phyloP scores from a whole-genome alignment of 2,888 invertebrate genomes.

The Tethea ocularis region DNA sequence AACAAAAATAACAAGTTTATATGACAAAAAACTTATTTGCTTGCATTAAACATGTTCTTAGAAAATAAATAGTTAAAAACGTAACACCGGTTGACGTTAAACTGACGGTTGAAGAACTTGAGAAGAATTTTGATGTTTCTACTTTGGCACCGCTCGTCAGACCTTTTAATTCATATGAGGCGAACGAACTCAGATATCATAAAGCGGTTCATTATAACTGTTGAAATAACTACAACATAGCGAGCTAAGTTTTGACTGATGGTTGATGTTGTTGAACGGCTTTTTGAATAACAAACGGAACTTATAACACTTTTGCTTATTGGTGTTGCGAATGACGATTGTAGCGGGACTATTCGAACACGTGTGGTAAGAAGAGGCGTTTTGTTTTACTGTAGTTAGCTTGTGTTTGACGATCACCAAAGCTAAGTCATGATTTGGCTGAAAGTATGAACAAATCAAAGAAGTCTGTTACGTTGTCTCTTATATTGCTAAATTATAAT shows the following conservation, averaged over 20 bases:
- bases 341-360: not conserved
- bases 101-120: slow-evolving; percentile 1
- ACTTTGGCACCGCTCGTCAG: not conserved
- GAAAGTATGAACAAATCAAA: not conserved
- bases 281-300: not conserved
- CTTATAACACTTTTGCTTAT: slow-evolving; percentile 1
- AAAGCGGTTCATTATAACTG: not conserved
- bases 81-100: slow-evolving; percentile 10
- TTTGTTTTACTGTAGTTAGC: not conserved
- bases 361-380: not conserved
- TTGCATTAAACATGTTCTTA: not conserved
- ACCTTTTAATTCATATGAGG: not conserved
- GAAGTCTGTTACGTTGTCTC: no score
- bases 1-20: not conserved
- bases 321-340: not conserved
- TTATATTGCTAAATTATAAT: no score
- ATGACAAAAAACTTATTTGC: not conserved
- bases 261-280: not conserved
- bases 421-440: not conserved
- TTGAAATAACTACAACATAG: not conserved
- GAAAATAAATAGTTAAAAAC: slow-evolving; percentile 1
- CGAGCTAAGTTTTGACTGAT: not conserved
- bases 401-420: not conserved
- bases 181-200: not conserved
- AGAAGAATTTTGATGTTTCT: slow-evolving; percentile 3